Conservation (phyloP, 1,140 invertebrate species). For the Magallana gigas region DNA sequence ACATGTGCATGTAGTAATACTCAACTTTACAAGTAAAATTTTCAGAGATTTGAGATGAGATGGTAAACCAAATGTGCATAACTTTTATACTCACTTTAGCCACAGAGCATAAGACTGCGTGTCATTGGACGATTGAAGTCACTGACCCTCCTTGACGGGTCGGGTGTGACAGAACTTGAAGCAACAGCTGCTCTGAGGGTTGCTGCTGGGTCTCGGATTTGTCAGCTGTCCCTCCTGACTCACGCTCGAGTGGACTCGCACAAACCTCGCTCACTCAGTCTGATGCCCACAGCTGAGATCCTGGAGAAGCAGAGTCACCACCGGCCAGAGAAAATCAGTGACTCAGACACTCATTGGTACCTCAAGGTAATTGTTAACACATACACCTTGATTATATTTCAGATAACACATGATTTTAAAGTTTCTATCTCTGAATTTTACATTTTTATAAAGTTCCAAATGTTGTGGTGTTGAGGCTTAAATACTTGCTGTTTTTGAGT, state of each 20-base stretch:
- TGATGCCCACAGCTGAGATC: constrained; percentile 68
- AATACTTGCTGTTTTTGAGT: too few species aligned
- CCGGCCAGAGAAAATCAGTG: constrained; percentile 71
- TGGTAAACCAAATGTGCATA: too few species aligned
- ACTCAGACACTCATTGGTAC: constrained; percentile 74
- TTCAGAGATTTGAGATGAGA: too few species aligned
- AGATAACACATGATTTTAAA: not conserved
- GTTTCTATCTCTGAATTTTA: not conserved
- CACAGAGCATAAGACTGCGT: constrained; percentile 70
- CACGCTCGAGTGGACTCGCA: constrained; percentile 69
- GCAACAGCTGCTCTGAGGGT: constrained; percentile 72
- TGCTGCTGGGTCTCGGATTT: constrained; percentile 76
- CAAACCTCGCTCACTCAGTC: constrained; percentile 71
- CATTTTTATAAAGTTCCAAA: too few species aligned
- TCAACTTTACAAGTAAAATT: too few species aligned
- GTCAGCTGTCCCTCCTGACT: constrained; percentile 74
- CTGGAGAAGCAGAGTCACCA: constrained; percentile 67
- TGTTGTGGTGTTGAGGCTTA: too few species aligned
- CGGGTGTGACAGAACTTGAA: constrained; percentile 71
- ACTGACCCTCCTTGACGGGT: constrained; percentile 72
- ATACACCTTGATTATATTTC: not conserved
- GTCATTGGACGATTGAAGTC: constrained; percentile 75
- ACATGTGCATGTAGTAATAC: too few species aligned
- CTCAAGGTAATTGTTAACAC: constrained; percentile 63
- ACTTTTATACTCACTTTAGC: constrained; percentile 60